Evolutionary conservation across 2,113 vertebrate species (phyloP).

Genomic region (Tetrax tetrax): DNA sequence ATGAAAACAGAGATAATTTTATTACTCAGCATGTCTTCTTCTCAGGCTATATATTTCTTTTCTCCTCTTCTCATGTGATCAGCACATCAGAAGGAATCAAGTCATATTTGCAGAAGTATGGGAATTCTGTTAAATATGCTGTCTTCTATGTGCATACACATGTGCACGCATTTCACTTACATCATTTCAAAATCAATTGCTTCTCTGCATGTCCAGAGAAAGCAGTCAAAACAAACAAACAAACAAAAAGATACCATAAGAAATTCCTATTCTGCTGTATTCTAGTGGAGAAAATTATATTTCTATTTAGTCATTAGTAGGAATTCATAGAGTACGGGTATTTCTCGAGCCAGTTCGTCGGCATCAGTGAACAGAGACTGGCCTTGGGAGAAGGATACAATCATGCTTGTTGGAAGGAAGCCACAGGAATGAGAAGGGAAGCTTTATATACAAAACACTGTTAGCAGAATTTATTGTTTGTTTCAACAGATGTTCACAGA

Average conservation of each 20-base stretch:
- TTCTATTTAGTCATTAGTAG: background rate
- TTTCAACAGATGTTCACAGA: too few relatives aligned
- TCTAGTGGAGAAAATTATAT: background rate
- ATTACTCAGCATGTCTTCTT: background rate
- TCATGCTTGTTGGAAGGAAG: too few relatives aligned
- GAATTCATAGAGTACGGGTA: background rate
- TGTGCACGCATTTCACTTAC: background rate
- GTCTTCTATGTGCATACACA: background rate
- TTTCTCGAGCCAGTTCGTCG: too few relatives aligned
- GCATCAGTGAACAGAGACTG: too few relatives aligned
- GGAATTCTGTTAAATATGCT: background rate
- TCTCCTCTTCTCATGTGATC: background rate
- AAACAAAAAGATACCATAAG: background rate
- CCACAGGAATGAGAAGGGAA: too few relatives aligned
- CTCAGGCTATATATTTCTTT: background rate
- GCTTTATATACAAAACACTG: too few relatives aligned
- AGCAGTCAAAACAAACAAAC: background rate
- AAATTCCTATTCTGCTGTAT: background rate
- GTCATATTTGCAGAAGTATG: background rate
- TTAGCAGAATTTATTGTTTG: too few relatives aligned
- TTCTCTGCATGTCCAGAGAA: background rate
- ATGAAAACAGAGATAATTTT: background rate
- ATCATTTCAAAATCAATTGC: background rate
- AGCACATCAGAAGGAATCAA: background rate
- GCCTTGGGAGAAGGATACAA: too few relatives aligned